phyloP scores from a whole-genome alignment of 2,113 vertebrate species.

The Erythrolamprus reginae region DNA sequence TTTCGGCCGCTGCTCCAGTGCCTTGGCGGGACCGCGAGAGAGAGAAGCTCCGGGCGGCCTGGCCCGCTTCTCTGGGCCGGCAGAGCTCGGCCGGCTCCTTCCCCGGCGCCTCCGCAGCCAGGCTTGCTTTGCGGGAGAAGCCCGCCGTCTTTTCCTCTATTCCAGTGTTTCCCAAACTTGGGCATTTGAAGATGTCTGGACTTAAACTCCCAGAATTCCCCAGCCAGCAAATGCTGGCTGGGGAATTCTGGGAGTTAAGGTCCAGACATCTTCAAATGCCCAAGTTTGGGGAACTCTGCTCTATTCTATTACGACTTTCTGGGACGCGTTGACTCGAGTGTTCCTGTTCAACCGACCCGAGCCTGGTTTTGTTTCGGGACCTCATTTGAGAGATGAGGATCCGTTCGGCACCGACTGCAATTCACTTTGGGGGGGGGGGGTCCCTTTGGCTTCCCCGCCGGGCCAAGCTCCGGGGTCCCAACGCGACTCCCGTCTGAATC shows the following conservation, averaged over 20 bases:
- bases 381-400: background rate
- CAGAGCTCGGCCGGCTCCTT: too few species aligned
- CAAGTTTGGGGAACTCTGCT: too few species aligned
- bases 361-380: background rate
- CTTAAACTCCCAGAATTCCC: too few species aligned
- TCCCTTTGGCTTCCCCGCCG: background rate
- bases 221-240: too few species aligned
- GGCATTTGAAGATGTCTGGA: too few species aligned
- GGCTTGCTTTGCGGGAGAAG: background rate
- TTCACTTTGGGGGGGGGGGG: too few species aligned
- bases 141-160: background rate
- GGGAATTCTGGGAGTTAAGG: too few species aligned
- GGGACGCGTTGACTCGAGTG: fast-evolving
- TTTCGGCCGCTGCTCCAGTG: background rate
- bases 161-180: too few species aligned
- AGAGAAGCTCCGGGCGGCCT: background rate
- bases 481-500: background rate
- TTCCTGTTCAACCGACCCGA: background rate
- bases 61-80: background rate
- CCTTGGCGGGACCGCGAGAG: background rate
- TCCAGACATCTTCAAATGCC: too few species aligned
- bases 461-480: background rate
- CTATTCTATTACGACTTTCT: background rate
- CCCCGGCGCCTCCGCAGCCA: background rate
- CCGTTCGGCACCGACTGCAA: background rate